Evolutionary conservation across 1,140 invertebrate genomes (phyloP).

Genomic region (Drosophila orena): DNA sequence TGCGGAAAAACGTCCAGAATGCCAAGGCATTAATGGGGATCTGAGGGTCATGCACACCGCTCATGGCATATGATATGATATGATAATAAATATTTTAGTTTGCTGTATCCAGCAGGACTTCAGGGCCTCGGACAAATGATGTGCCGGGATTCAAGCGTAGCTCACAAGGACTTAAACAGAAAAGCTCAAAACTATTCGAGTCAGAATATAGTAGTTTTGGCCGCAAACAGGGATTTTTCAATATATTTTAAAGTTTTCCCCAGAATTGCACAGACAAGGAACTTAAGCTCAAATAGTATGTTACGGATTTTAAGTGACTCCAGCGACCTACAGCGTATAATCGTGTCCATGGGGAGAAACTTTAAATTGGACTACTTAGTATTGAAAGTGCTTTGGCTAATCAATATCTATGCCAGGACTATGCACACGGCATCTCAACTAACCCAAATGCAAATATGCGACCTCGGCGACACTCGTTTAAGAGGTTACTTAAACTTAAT

Average conservation of each 20-base stretch:
- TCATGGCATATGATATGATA: slow-evolving; percentile 30
- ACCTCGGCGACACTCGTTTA: slow-evolving; percentile 18
- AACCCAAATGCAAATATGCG: slow-evolving; percentile 56
- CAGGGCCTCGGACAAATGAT: slow-evolving; percentile 13
- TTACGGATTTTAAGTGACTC: not conserved
- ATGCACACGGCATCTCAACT: slow-evolving; percentile 6
- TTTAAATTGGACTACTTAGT: slow-evolving; percentile 23
- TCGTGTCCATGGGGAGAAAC: slow-evolving; percentile 13
- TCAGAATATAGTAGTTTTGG: too few relatives aligned
- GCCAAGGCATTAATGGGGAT: slow-evolving; percentile 24
- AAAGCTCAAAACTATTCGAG: too few relatives aligned
- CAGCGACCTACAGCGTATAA: not conserved
- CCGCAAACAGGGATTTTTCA: not conserved
- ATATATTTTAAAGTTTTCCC: not conserved
- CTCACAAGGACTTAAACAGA: not conserved
- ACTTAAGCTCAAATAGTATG: not conserved
- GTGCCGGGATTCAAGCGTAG: not conserved
- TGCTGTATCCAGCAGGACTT: slow-evolving; percentile 21
- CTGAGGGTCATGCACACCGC: slow-evolving; percentile 7
- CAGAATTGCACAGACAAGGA: not conserved
- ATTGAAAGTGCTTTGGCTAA: slow-evolving; percentile 44
- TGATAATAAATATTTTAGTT: slow-evolving; percentile 49
- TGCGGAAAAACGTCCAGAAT: slow-evolving; percentile 8
- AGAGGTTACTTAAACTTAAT: not conserved
- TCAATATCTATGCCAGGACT: slow-evolving; percentile 48